Evolutionary conservation across 2,113 vertebrate species (phyloP).

Genomic region (Tychaedon coryphoeus): DNA sequence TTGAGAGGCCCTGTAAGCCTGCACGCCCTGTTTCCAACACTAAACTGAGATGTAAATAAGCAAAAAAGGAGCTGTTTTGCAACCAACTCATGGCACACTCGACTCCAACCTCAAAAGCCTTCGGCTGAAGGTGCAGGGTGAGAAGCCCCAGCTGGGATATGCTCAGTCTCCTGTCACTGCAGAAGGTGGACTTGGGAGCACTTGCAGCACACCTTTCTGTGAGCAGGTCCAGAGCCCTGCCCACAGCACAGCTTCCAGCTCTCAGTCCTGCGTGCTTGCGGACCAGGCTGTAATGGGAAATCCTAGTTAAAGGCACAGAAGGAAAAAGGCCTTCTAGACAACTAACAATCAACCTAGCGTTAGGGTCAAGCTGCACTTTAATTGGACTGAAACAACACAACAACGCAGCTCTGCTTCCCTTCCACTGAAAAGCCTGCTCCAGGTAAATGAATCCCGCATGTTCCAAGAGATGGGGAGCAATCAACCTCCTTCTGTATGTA

Average conservation of each 20-base stretch:
- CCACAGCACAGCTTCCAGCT: rapidly evolving
- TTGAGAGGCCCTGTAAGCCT: neutral
- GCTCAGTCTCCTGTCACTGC: neutral
- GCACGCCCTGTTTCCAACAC: neutral
- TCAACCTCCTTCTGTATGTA: constrained; percentile 48
- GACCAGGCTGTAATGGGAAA: neutral
- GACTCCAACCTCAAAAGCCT: neutral
- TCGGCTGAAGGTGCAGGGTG: neutral
- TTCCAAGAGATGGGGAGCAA: neutral
- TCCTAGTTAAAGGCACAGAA: constrained; percentile 18
- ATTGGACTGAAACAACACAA: constrained; percentile 3
- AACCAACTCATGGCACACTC: rapidly evolving
- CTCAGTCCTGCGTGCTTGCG: neutral
- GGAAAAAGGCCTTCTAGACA: constrained; percentile 25
- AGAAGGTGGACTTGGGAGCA: rapidly evolving
- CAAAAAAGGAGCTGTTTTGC: neutral
- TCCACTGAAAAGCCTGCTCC: neutral
- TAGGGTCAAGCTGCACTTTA: neutral
- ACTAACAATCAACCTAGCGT: neutral
- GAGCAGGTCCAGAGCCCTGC: rapidly evolving
- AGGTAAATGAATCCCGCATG: neutral
- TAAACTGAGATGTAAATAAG: neutral
- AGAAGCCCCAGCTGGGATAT: neutral
- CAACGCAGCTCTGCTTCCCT: neutral
- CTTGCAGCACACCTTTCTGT: rapidly evolving